Base-by-base conservation (phyloP, 1,140 invertebrate genomes). In the Alviniconcha marisindica region DNA sequence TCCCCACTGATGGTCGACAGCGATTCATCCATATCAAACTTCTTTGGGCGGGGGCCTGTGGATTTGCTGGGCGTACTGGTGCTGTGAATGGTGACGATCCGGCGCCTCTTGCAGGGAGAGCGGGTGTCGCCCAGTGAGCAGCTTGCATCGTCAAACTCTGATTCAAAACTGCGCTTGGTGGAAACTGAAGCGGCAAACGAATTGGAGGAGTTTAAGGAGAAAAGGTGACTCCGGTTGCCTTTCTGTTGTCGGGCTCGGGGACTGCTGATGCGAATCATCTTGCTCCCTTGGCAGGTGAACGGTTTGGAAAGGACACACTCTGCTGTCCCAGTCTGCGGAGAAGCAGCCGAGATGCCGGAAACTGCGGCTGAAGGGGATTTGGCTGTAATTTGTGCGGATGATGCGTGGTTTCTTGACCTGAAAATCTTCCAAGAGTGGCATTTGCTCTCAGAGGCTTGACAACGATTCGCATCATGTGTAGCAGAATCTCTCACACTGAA, bases 1-100 rank as follows among this genome's bases (percentile, higher is more conserved):
- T 80, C 78, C 28, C 56, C 78, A 24, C 56, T 36, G 15, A 80
- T 80, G 14, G 78, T 80, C 21, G 78, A 80, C 60, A 80, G 56
- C 1, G 78, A 60, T 24, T 80, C 78, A 28, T 80, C 78, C 54
- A 80, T 66, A 21, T 31, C n/a, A 42, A 80, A 80, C n/a, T 15
- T 66, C 36, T 7, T 0, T 12, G 24, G 31, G 1, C 76, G 12
- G 7, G 48, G 44, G 14, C 28, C 12, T 31, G 0, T 15, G 21
- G 56, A 31, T 31, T 80, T 80, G 36, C 24, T 63, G 24, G 78
- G 78, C 24, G 78, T 80, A 40, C 78, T 80, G 12, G 60, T 69
- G 21, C 24, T 24, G 40, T 36, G 40, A 40, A 66, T 80, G 10
- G 36, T 7, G 36, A n/a, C 28, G 31, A 44, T 14, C 33, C 78